phyloP scores from a whole-genome alignment of 2,797 vertebrate genomes.

The Rhodeus uyekii region DNA sequence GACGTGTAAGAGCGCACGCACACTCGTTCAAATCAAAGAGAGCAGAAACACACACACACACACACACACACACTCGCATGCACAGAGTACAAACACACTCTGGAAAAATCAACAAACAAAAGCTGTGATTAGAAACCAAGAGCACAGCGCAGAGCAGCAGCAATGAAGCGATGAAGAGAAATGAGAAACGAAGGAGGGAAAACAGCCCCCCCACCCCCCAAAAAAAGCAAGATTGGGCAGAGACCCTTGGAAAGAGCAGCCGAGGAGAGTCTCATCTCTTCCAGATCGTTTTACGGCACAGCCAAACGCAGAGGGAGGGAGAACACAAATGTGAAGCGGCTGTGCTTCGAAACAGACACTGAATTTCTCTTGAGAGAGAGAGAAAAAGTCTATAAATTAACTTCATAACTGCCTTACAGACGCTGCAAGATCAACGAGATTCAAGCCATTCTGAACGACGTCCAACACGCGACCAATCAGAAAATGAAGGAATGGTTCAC shows the following conservation, averaged over 20 bases:
- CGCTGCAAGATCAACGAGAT: not conserved
- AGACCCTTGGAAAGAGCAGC: slow-evolving; percentile 3
- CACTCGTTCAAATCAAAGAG: slow-evolving; percentile 7
- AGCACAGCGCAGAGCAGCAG: not conserved
- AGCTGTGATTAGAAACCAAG: slow-evolving; percentile 32
- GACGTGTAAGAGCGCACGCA: not conserved
- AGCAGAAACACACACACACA: slow-evolving; percentile 8
- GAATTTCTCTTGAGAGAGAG: slow-evolving; percentile 7
- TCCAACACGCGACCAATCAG: not conserved
- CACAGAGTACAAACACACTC: slow-evolving; percentile 2
- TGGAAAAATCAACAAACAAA: slow-evolving; percentile 37
- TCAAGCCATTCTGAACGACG: not conserved
- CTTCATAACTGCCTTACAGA: slow-evolving; percentile 17
- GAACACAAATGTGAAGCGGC: slow-evolving; percentile 43
- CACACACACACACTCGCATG: slow-evolving; percentile 6
- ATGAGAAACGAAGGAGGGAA: not conserved
- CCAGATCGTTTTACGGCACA: slow-evolving; percentile 25
- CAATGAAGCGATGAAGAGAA: not conserved
- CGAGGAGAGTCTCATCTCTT: slow-evolving; percentile 33
- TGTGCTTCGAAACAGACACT: slow-evolving; percentile 9
- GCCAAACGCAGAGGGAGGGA: slow-evolving; percentile 37
- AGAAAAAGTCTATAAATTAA: slow-evolving; percentile 24
- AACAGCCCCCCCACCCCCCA: no score
- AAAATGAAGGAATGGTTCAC: not conserved
- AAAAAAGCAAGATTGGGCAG: slow-evolving; percentile 17